A percentile compares a stretch with the other conserved stretches of the same genome.
Conservation (phyloP, 2,113 vertebrate species). For the Aepyceros melampus region DNA sequence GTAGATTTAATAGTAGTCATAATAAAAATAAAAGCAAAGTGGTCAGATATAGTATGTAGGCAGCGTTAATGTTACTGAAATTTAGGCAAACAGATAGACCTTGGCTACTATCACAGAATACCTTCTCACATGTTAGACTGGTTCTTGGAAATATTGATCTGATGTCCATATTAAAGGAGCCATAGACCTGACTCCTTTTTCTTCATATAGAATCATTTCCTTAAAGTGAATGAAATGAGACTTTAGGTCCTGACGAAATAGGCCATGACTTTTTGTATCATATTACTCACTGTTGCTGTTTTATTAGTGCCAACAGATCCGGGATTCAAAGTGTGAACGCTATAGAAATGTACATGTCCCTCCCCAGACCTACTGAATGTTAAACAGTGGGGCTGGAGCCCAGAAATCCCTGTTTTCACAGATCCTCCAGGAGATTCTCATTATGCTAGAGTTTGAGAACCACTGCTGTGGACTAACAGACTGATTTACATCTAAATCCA, state of each 20-base stretch:
- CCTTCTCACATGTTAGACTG: not conserved
- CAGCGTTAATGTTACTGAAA: not conserved
- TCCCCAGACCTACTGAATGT: not conserved
- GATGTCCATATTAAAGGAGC: not conserved
- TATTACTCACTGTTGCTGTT: not conserved
- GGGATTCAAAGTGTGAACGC: not conserved
- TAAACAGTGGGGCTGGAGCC: not conserved
- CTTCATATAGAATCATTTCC: not conserved
- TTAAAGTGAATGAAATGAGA: not conserved
- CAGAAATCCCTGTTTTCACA: not conserved
- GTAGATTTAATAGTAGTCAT: not conserved
- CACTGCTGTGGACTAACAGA: not conserved
- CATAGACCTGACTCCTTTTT: not conserved
- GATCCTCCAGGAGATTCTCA: not conserved
- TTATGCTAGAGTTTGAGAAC: not conserved
- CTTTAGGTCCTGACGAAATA: not conserved
- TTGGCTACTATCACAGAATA: not conserved
- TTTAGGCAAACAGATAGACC: not conserved
- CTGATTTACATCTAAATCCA: not conserved
- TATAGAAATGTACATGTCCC: not conserved
- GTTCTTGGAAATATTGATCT: not conserved
- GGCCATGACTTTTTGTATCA: not conserved
- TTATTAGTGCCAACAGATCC: not conserved
- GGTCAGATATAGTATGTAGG: not conserved
- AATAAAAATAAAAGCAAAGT: not conserved